Conservation (phyloP, 2,888 invertebrate species). For the Euspilapteryx auroguttella region DNA sequence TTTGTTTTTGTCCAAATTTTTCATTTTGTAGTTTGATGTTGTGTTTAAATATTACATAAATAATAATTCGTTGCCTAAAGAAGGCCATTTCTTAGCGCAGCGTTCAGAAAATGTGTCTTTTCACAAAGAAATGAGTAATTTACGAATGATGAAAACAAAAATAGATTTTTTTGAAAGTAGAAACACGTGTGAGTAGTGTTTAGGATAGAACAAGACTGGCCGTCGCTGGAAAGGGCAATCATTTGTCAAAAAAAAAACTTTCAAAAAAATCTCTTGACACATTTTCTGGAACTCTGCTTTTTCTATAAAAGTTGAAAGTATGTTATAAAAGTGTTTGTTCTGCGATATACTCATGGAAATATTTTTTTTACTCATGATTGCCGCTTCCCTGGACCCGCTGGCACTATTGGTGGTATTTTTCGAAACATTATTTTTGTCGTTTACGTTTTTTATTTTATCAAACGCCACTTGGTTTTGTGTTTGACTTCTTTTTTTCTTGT, state of each 20-base stretch:
- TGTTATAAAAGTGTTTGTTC: no score
- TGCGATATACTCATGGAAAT: no score
- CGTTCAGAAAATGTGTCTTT: constrained; percentile 83
- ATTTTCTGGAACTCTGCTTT: constrained; percentile 79
- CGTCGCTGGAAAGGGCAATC: constrained; percentile 35
- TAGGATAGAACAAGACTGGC: neutral
- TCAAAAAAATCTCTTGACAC: constrained; percentile 68
- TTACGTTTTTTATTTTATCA: constrained; percentile 17
- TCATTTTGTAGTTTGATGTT: constrained; percentile 24
- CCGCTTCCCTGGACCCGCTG: constrained; percentile 57
- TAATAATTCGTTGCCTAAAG: constrained; percentile 4
- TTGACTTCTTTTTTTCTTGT: constrained; percentile 6
- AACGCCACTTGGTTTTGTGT: constrained; percentile 37
- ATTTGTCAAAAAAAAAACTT: constrained; percentile 54
- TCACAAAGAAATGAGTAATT: constrained; percentile 66
- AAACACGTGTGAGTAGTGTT: constrained; percentile 14
- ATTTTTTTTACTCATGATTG: constrained; percentile 61
- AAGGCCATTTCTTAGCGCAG: no score
- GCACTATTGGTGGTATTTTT: constrained; percentile 38
- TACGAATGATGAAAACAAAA: constrained; percentile 31
- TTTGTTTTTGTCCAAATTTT: constrained; percentile 20
- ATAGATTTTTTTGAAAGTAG: constrained; percentile 66
- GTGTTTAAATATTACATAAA: constrained; percentile 15
- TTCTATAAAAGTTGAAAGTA: no score
- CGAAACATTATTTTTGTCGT: no score